phyloP scores from a whole-genome alignment of 2,113 vertebrate species.

The Arenaria interpres region DNA sequence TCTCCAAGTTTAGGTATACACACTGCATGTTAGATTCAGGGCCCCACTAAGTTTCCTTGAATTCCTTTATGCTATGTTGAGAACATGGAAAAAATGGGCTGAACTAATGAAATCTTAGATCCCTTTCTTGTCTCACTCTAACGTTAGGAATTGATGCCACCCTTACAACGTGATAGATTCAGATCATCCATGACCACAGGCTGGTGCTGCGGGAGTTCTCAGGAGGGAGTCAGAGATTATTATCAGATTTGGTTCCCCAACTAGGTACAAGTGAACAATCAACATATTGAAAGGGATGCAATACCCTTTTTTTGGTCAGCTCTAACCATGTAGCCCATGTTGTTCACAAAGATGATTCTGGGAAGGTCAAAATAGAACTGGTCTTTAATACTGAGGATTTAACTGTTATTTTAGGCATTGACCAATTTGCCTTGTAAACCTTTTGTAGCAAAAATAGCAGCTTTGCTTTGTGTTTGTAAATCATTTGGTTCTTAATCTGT shows the following conservation, averaged over 20 bases:
- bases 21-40: background rate
- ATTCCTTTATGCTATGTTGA: background rate
- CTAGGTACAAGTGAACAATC: background rate
- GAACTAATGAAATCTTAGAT: background rate
- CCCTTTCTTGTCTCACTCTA: background rate
- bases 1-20: background rate
- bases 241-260: background rate
- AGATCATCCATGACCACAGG: background rate
- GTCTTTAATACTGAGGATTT: background rate
- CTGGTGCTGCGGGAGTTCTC: background rate
- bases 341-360: background rate
- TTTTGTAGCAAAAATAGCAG: background rate
- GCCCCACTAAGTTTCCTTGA: background rate
- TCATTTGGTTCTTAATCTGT: background rate
- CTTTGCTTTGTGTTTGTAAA: background rate
- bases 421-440: background rate
- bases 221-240: background rate
- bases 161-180: background rate
- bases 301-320: background rate
- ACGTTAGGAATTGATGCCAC: background rate
- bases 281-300: background rate
- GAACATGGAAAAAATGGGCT: background rate
- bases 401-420: background rate
- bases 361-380: background rate
- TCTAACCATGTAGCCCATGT: background rate